Percentiles rank a stretch among this genome's conserved stretches.
Evolutionary conservation across 2,888 invertebrate species (phyloP).

Genomic region (Euzetes globulus): DNA sequence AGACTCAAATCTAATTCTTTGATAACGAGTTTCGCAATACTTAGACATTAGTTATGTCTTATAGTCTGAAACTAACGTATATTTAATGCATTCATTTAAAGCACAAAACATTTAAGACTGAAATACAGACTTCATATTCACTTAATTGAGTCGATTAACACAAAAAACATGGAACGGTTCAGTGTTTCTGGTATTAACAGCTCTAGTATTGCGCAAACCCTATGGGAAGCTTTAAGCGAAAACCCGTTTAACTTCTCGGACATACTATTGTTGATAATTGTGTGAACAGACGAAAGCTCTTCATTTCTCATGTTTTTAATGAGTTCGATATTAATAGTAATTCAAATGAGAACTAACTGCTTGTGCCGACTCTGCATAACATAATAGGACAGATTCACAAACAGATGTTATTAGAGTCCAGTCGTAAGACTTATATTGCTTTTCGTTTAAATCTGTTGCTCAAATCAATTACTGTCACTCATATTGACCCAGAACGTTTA

Average conservation of each 20-base stretch:
- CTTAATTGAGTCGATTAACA: too few species aligned
- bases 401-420: background rate
- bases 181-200: too few species aligned
- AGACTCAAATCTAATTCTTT: too few species aligned
- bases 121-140: too few species aligned
- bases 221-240: background rate
- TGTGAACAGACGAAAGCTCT: background rate
- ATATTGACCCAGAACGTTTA: background rate
- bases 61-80: too few species aligned
- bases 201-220: background rate
- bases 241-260: background rate
- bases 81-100: too few species aligned
- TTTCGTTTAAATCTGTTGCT: background rate
- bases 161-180: too few species aligned
- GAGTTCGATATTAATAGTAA: background rate
- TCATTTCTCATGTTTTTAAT: background rate
- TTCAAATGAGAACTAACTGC: background rate
- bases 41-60: too few species aligned
- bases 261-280: background rate
- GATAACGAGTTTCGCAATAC: too few species aligned
- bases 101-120: too few species aligned
- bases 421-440: background rate
- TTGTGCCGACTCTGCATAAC: background rate
- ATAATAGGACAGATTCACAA: background rate
- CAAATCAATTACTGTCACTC: background rate